Conservation (phyloP, 1,140 invertebrate species). For the Teleopsis dalmanni region DNA sequence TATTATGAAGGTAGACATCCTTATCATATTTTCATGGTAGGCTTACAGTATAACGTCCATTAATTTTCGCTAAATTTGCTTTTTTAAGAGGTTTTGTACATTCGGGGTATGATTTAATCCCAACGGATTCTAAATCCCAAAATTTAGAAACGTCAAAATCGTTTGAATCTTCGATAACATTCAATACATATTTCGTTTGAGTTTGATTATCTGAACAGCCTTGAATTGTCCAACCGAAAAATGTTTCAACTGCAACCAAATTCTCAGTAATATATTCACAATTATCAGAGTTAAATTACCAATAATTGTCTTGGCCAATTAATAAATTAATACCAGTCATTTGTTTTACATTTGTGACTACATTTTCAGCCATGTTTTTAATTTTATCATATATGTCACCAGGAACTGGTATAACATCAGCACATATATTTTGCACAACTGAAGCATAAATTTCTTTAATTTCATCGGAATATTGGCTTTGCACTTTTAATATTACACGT, state of each 20-base stretch:
- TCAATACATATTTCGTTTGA: neutral
- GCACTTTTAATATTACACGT: no score
- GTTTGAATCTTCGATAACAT: neutral
- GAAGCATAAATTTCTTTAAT: no score
- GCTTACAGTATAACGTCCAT: neutral
- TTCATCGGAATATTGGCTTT: no score
- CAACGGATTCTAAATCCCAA: constrained; percentile 4
- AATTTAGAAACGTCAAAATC: neutral
- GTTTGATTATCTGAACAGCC: neutral
- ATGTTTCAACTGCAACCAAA: neutral
- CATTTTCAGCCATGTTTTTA: no score
- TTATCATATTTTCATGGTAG: no score
- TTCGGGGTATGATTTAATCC: neutral
- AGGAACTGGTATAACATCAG: no score
- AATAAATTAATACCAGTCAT: neutral
- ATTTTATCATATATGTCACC: no score
- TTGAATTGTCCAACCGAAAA: constrained; percentile 9
- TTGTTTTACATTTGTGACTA: neutral
- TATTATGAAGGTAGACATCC: neutral
- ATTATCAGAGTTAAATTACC: neutral
- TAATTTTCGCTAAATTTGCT: neutral
- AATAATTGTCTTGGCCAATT: constrained; percentile 4
- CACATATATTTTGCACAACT: no score
- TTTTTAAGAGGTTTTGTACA: neutral
- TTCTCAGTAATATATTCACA: neutral